These are phyloP conservation scores for Enteromius afrohamiltoni DNA, from an alignment of 2,797 vertebrate genomes.

Conservation along the genomic window DNA sequence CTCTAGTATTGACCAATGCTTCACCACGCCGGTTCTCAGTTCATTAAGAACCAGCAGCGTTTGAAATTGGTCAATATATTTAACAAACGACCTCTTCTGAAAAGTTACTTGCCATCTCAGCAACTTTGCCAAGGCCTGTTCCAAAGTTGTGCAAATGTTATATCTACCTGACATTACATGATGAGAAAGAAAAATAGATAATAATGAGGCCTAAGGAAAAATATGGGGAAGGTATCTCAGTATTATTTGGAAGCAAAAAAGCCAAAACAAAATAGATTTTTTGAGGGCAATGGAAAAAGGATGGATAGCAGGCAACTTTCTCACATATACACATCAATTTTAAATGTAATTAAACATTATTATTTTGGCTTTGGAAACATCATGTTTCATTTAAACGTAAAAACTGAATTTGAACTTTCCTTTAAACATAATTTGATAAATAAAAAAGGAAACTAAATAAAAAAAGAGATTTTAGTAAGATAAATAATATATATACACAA, in stretches of 20 bases:
- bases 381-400: background rate
- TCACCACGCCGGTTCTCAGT: constrained; percentile 68
- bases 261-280: background rate
- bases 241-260: background rate
- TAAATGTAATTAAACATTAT: no score
- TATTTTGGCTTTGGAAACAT: background rate
- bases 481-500: no score
- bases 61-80: constrained; percentile 72
- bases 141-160: constrained; percentile 32
- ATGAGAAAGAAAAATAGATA: constrained; percentile 6
- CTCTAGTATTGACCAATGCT: constrained; percentile 73
- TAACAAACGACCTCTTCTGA: constrained; percentile 70
- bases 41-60: constrained; percentile 74
- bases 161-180: constrained; percentile 10
- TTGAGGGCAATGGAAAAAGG: background rate
- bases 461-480: no score
- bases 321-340: background rate
- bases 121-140: constrained; percentile 55
- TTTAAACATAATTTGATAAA: no score
- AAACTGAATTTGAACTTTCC: no score
- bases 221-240: background rate
- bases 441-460: no score
- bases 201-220: background rate
- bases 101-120: constrained; percentile 65
- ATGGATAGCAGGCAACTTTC: background rate